Evolutionary conservation across 30 jellyfish, hydroid and myxozoan species (phyloP).

Genomic region (Hydra vulgaris): DNA sequence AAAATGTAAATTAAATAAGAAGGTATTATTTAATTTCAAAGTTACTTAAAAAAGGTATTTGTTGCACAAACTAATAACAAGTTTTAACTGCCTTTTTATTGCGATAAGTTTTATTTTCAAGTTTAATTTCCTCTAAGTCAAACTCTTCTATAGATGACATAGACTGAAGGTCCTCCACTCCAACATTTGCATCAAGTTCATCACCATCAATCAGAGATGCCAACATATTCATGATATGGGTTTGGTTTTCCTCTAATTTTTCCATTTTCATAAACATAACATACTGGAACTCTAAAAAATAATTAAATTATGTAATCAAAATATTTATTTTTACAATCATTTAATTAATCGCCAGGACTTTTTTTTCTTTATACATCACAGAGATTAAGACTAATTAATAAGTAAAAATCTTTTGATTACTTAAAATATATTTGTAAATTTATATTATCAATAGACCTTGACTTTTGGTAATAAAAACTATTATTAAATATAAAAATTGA

Average conservation of each 20-base stretch:
- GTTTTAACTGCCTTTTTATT: not conserved
- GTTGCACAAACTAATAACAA: not conserved
- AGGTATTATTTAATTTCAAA: not conserved
- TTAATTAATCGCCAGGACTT: not conserved
- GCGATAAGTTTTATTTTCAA: not conserved
- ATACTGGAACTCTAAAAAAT: constrained; percentile 7
- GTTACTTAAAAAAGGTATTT: not conserved
- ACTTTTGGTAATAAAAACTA: not conserved
- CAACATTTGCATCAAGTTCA: not conserved
- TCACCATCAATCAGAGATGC: constrained; percentile 1
- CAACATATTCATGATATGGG: not conserved
- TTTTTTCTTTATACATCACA: not conserved
- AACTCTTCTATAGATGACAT: not conserved
- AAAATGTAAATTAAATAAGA: not conserved
- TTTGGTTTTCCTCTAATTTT: not conserved
- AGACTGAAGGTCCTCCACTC: not conserved
- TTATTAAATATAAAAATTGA: not conserved
- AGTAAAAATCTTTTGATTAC: not conserved
- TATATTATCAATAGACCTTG: not conserved
- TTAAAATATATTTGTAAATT: not conserved
- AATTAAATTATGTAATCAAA: not conserved
- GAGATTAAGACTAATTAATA: not conserved
- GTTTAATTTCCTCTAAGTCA: not conserved
- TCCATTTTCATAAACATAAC: constrained; percentile 5
- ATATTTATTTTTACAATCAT: not conserved